Base-by-base conservation (phyloP, 2,113 vertebrate species). In the Notarius quadriscutis region DNA sequence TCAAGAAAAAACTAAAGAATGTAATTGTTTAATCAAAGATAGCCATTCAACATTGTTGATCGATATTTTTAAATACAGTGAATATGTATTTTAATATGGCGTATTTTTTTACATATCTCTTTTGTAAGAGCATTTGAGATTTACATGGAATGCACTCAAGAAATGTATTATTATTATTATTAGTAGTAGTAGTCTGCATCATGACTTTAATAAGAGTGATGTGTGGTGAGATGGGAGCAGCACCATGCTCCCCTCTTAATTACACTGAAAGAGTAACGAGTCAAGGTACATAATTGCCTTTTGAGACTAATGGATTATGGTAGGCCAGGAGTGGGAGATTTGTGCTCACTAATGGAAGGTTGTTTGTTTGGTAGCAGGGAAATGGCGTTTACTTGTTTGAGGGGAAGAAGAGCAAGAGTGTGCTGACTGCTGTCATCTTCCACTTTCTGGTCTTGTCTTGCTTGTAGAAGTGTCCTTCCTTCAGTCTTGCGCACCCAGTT, bases 401-500 rank as follows among this genome's bases (percentile, higher is more conserved):
- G 65, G 79, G 51, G 34, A 82, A 11, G 34, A 50, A 83, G 20
- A 51, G 22, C 34, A 12, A 25, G 41, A 81, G 81, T 22, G 30
- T 10, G 67, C 57, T 22, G 71, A 57, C 57, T 83, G 41, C 34
- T 60, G 86, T 53, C 75, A 27, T 14, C 48, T 12, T 27, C 25
- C 57, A 18, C 81, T 12, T 25, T 81, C 78, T 30, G n/a, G 53
- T 89, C 83, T 90, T 83, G 88, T 87, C 84, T 83, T 78, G 86
- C 14, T 84, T 63, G 53, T 80, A n/a, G 69, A 10, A 81, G 77
- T 77, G 50, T 79, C 71, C 30, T 55, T 74, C 51, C 83, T 51
- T 41, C 30, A 27, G 57, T 57, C 62, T 57, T n/a, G n/a, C 18
- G 8, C 81, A n/a, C 58, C 87, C 77, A 94, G 93, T 93, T 93